phyloP scores from a whole-genome alignment of 1,140 invertebrate species.

The Himalopsyche phryganea region DNA sequence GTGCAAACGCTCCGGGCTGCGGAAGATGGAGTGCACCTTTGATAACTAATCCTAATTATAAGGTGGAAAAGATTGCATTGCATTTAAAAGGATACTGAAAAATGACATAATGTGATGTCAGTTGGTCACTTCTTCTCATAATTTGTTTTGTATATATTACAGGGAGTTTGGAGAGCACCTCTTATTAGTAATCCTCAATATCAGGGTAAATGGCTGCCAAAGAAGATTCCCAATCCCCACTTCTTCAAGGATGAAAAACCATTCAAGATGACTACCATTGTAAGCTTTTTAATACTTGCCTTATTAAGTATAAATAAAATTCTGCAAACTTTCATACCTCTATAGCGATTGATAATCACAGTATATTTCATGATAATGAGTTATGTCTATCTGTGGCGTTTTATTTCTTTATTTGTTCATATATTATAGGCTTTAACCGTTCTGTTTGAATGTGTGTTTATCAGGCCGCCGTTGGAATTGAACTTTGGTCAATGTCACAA shows the following conservation, averaged over 20 bases:
- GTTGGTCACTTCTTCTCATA: neutral
- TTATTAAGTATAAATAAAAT: neutral
- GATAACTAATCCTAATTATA: slow-evolving; percentile 88
- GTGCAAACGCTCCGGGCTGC: slow-evolving; percentile 81
- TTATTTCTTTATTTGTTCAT: no score
- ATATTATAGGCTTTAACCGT: no score
- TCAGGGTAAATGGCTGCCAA: slow-evolving; percentile 90
- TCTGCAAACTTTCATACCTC: no score
- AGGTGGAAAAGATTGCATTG: no score
- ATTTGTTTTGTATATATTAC: neutral
- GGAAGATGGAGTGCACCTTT: slow-evolving; percentile 84
- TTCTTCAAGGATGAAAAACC: slow-evolving; percentile 91
- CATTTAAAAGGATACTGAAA: neutral
- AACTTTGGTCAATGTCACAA: slow-evolving; percentile 97
- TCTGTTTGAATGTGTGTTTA: neutral
- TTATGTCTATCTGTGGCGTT: no score
- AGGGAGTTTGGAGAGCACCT: slow-evolving; percentile 86
- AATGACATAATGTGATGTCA: neutral
- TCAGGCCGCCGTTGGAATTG: slow-evolving; percentile 88
- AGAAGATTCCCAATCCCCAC: slow-evolving; percentile 83
- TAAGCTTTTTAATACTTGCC: slow-evolving; percentile 56
- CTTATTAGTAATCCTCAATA: slow-evolving; percentile 93
- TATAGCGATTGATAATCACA: no score
- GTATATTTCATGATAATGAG: no score
- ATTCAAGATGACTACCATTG: slow-evolving; percentile 89